Evolutionary conservation across 1,140 invertebrate genomes (phyloP).

Genomic region (Sitophilus oryzae): DNA sequence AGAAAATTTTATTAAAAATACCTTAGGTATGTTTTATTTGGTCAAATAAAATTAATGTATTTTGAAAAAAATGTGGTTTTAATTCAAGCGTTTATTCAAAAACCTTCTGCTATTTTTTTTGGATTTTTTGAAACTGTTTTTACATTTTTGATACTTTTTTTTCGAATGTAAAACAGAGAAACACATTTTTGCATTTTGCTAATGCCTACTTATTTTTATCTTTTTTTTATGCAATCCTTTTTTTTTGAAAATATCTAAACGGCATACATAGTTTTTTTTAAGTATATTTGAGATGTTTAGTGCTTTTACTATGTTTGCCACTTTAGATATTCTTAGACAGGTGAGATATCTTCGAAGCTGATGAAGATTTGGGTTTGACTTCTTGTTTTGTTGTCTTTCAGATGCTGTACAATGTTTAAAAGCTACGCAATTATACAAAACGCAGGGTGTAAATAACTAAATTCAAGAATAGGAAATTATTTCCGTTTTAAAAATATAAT

Average conservation of each 20-base stretch:
- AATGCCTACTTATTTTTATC: slow-evolving; percentile 1
- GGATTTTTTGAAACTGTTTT: slow-evolving; percentile 18
- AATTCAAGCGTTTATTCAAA: background rate
- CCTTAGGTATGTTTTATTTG: background rate
- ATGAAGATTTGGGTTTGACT: no score
- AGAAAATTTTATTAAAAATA: background rate
- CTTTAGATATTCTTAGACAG: no score
- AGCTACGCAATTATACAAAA: no score
- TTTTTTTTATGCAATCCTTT: slow-evolving; percentile 9
- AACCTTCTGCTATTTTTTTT: slow-evolving; percentile 13
- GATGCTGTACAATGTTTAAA: no score
- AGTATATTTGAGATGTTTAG: slow-evolving; percentile 1
- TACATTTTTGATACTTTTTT: background rate
- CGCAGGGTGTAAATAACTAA: no score
- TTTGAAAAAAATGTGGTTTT: background rate
- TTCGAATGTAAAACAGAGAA: background rate
- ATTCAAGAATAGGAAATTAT: no score
- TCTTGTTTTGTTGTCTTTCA: no score
- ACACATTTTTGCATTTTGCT: slow-evolving; percentile 16
- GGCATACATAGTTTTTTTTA: slow-evolving; percentile 14
- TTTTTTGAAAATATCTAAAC: slow-evolving; percentile 5
- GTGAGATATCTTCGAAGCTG: no score
- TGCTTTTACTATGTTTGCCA: background rate
- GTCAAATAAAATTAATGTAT: background rate
- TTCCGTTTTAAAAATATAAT: no score